Base-by-base conservation (phyloP, 2,797 vertebrate species). In the Nyctalus aviator region DNA sequence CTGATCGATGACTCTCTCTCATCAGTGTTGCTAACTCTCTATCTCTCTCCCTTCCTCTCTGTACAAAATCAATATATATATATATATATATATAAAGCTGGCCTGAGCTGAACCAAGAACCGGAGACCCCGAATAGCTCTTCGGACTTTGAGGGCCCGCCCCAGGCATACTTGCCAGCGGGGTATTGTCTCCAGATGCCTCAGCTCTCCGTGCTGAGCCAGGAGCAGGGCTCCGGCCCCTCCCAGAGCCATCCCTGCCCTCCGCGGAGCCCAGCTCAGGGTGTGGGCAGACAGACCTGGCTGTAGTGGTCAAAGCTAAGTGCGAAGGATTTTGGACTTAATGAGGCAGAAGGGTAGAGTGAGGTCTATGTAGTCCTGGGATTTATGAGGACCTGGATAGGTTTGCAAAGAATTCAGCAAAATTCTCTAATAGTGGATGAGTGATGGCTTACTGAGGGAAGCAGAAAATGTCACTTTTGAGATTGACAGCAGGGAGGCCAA, bases 401-500 rank as follows among this genome's bases (percentile, higher is more conserved):
- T 48, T 18, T 73, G 50, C n/a, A 30, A 78, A 72, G 21, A 21
- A 8, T 62, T 72, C 48, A 5, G 32, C 15, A 62, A 91, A 76
- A 72, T 81, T 64, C 68, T 83, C 50, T 55, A 50, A 44, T 7
- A 46, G 46, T 23, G 7, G 20, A 21, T 88, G 57, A 82, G 30
- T 8, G 5, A 50, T 9, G 41, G 84, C 35, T 68, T 68, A 57
- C 89, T 57, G 11, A 89, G 73, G 69, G 21, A 27, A 88, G 30
- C 21, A 90, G 73, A 62, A 85, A 77, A 91, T 84, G 73, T 68
- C 4, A 35, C 21, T 57, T 94, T 84, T 68, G 90, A 86, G 62
- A 46, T 5, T 20, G 72, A 71, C 21, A 53, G 5, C 68, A 78
- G 5, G 18, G n/a, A 71, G 17, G 72, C n/a, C 27, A 88, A 79